A percentile compares a stretch with the other conserved stretches of the same genome.
Evolutionary conservation across 2,888 invertebrate genomes (phyloP).

Genomic region (Argyra leucocephala): DNA sequence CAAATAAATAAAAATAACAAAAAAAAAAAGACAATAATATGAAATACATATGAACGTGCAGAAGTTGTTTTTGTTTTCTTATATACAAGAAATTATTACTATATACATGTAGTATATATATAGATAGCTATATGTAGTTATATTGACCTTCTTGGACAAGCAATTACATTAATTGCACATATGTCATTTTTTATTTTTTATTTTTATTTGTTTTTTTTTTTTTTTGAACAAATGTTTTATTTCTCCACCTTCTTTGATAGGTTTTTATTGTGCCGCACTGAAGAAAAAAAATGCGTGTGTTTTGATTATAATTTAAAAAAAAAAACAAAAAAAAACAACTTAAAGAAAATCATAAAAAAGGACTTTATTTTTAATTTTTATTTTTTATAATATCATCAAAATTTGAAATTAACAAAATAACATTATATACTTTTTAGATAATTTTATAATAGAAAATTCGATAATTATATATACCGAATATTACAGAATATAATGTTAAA

Average conservation of each 20-base stretch:
- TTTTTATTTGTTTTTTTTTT: background rate
- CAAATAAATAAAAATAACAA: too few species aligned
- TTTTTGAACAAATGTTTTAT: background rate
- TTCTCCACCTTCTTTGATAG: background rate
- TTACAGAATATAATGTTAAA: too few species aligned
- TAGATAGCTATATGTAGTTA: background rate
- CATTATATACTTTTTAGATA: too few species aligned
- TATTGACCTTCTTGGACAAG: conserved; percentile 6
- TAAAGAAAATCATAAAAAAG: background rate
- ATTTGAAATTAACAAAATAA: too few species aligned
- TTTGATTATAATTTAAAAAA: background rate
- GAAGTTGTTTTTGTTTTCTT: background rate
- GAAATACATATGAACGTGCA: background rate
- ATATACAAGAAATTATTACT: too few species aligned
- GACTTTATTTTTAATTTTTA: background rate
- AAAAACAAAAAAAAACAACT: background rate
- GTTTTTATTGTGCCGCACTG: too few species aligned
- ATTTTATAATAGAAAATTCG: background rate
- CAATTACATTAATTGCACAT: conserved; percentile 6
- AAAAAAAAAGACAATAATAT: too few species aligned
- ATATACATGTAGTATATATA: too few species aligned
- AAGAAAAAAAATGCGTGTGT: background rate
- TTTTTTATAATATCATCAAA: too few species aligned
- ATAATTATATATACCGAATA: background rate
- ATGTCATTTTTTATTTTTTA: background rate